A percentile compares a stretch with the other conserved stretches of the same genome.
Evolutionary conservation across 2,888 invertebrate species (phyloP).

Genomic region (Leuctra nigra): DNA sequence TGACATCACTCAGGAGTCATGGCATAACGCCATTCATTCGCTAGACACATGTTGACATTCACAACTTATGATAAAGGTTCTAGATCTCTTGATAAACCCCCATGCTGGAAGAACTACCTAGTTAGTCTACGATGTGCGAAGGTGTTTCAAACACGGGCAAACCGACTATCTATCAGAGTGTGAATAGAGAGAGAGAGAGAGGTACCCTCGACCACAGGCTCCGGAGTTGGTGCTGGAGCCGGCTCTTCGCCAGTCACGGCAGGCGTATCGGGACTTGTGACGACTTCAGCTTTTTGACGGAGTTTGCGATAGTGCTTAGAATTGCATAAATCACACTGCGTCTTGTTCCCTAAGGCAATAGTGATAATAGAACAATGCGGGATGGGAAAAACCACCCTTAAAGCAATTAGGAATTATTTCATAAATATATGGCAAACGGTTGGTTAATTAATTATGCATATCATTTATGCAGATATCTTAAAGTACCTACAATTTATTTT

Average conservation of each 20-base stretch:
- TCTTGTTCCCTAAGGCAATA: conserved; percentile 76
- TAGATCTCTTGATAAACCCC: not conserved
- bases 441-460: not conserved
- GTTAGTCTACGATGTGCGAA: conserved; percentile 6
- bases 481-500: not conserved
- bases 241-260: conserved; percentile 33
- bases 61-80: not conserved
- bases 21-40: too few relatives aligned
- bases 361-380: not conserved
- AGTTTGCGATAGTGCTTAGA: conserved; percentile 65
- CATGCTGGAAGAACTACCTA: too few relatives aligned
- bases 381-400: not conserved
- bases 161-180: not conserved
- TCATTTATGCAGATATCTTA: not conserved
- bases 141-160: too few relatives aligned
- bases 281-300: conserved; percentile 55
- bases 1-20: too few relatives aligned
- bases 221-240: not conserved
- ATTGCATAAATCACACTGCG: conserved; percentile 79
- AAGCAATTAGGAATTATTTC: too few relatives aligned
- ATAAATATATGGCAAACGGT: not conserved
- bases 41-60: too few relatives aligned
- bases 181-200: conserved; percentile 5
- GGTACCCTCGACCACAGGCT: conserved; percentile 2
- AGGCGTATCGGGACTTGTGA: not conserved